Percentiles rank a stretch among this genome's conserved stretches.
Conservation (phyloP, 2,797 vertebrate genomes). For the Morus bassanus region DNA sequence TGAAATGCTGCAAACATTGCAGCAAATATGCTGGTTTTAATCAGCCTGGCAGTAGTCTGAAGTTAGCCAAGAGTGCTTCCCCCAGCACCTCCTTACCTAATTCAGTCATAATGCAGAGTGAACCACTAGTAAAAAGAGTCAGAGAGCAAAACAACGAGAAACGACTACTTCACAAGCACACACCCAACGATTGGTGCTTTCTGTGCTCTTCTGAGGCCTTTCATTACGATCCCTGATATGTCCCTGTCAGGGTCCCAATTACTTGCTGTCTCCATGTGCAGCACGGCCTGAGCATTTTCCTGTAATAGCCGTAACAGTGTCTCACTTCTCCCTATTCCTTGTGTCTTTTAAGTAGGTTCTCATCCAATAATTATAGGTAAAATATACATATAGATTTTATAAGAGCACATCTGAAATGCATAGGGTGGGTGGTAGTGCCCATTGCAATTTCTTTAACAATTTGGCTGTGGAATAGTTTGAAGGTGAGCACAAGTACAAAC, state of each 20-base stretch:
- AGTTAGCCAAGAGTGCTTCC: conserved; percentile 16
- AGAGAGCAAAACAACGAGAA: not conserved
- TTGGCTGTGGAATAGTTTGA: not conserved
- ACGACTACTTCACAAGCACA: not conserved
- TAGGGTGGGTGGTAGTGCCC: not conserved
- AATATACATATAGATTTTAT: not conserved
- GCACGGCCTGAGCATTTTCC: not conserved
- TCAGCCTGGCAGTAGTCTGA: not conserved
- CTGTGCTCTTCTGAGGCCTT: not conserved
- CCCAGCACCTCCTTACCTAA: conserved; percentile 4
- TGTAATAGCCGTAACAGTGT: not conserved
- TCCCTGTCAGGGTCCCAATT: not conserved
- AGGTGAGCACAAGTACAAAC: not conserved
- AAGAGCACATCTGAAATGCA: not conserved
- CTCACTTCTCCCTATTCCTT: not conserved
- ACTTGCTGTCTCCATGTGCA: not conserved
- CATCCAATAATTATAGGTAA: not conserved
- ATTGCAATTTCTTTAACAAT: not conserved
- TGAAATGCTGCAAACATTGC: not conserved
- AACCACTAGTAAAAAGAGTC: not conserved
- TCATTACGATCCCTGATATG: not conserved
- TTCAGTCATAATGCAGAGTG: not conserved
- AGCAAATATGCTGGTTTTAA: conserved; percentile 35
- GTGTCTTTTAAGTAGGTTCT: not conserved
- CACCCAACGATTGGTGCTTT: not conserved